Conservation (phyloP, 2,113 vertebrate species). For the Callorhinus ursinus region DNA sequence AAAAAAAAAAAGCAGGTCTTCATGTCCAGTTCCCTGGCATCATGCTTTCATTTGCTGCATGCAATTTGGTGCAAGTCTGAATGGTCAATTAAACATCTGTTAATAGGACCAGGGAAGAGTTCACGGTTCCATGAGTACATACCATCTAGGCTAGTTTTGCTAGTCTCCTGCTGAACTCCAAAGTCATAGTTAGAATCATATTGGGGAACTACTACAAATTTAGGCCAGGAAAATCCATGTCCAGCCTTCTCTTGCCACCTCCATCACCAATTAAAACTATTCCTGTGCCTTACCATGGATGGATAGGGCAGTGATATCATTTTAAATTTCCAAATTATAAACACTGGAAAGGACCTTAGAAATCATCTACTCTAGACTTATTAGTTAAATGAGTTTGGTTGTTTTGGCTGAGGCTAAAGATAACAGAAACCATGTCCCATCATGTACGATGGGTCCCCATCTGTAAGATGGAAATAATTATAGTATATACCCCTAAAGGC, state of each 20-base stretch:
- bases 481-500: neutral
- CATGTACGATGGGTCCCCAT: neutral
- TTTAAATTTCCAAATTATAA: neutral
- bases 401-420: neutral
- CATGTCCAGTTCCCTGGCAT: neutral
- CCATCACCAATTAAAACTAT: neutral
- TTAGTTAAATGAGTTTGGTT: neutral
- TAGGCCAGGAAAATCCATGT: neutral
- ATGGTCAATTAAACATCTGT: conserved; percentile 44
- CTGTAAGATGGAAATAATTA: neutral
- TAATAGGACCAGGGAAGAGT: neutral
- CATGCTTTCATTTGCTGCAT: neutral
- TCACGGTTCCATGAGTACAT: neutral
- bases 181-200: neutral
- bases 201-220: neutral
- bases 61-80: neutral
- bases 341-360: neutral
- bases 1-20: neutral
- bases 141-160: neutral
- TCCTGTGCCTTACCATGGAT: neutral
- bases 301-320: neutral
- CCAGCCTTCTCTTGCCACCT: neutral
- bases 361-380: neutral
- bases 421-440: neutral
- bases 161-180: neutral